These are phyloP conservation scores for Terebella lapidaria DNA, from an alignment of 2,888 invertebrate genomes.

Conservation along the genomic window DNA sequence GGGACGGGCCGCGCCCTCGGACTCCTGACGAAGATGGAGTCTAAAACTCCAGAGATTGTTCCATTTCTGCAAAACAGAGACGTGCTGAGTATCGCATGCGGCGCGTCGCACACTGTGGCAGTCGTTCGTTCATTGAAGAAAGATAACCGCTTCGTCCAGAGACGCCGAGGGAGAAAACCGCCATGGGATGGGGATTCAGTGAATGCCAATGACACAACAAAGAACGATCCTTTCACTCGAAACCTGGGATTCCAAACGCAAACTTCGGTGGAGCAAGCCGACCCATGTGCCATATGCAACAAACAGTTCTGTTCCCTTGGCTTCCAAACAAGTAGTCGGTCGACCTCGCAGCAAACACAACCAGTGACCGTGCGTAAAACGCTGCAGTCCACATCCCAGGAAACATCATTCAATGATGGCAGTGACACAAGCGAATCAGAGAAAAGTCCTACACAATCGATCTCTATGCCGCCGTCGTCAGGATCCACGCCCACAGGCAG, in stretches of 20 bases:
- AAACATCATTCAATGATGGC: background rate
- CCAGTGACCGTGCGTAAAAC: too few relatives aligned
- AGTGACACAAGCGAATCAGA: background rate
- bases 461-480: too few relatives aligned
- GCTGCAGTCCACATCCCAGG: slow-evolving; percentile 16
- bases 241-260: slow-evolving; percentile 38
- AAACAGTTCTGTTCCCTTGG: slow-evolving; percentile 30
- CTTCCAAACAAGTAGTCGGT: slow-evolving; percentile 15
- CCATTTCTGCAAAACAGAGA: slow-evolving; percentile 31
- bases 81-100: slow-evolving; percentile 41
- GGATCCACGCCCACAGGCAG: too few relatives aligned
- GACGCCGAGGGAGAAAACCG: background rate
- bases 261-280: slow-evolving; percentile 32
- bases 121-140: slow-evolving; percentile 30
- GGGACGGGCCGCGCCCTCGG: slow-evolving; percentile 44
- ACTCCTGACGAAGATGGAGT: slow-evolving; percentile 23
- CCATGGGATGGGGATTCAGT: slow-evolving; percentile 8
- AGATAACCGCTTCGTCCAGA: background rate
- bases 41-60: slow-evolving; percentile 32
- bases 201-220: slow-evolving; percentile 10
- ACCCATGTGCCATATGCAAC: slow-evolving; percentile 33
- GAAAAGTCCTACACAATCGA: too few relatives aligned
- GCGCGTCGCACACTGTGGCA: slow-evolving; percentile 42
- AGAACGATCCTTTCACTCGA: slow-evolving; percentile 31
- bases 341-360: too few relatives aligned